Percentiles rank a stretch among this genome's conserved stretches.
These are phyloP conservation scores for Microctenopoma lineatum DNA, from an alignment of 2,797 vertebrate genomes.

Conservation along the genomic window DNA sequence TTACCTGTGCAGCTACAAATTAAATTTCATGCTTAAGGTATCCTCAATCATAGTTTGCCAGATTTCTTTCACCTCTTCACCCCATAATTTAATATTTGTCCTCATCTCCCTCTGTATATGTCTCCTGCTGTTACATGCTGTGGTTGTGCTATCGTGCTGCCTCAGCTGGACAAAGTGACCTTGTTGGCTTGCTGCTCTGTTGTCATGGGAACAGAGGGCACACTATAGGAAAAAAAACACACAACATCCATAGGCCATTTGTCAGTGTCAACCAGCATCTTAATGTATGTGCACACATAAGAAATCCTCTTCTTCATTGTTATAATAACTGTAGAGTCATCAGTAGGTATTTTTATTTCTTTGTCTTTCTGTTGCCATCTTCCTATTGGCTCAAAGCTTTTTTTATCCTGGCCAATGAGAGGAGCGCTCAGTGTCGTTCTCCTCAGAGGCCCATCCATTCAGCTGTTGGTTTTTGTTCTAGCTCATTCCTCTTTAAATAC, in stretches of 20 bases:
- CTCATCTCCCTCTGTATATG: slow-evolving; percentile 16
- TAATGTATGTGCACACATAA: not conserved
- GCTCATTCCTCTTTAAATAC: slow-evolving; percentile 49
- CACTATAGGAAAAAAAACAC: slow-evolving; percentile 29
- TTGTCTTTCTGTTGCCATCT: slow-evolving; percentile 8
- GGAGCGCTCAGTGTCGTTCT: slow-evolving; percentile 22
- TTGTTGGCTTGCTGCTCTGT: slow-evolving; percentile 72
- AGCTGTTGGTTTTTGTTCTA: slow-evolving; percentile 50
- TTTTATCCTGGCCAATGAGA: slow-evolving; percentile 47
- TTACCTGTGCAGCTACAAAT: slow-evolving; percentile 52
- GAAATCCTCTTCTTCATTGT: not conserved
- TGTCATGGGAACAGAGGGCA: slow-evolving; percentile 79
- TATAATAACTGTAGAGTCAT: not conserved
- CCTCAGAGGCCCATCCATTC: slow-evolving; percentile 39
- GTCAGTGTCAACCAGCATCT: slow-evolving; percentile 10
- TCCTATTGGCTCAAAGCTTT: slow-evolving; percentile 37
- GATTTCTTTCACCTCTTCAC: slow-evolving; percentile 44
- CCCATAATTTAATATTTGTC: slow-evolving; percentile 42
- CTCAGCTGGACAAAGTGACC: slow-evolving; percentile 71
- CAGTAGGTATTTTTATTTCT: slow-evolving; percentile 26
- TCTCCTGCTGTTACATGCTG: slow-evolving; percentile 25
- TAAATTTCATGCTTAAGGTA: slow-evolving; percentile 44
- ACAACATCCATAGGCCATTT: slow-evolving; percentile 26
- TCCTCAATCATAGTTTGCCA: slow-evolving; percentile 16
- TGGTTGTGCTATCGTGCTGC: slow-evolving; percentile 29